Percentiles rank a stretch among this genome's conserved stretches.
Conservation (phyloP, 2,888 invertebrate species). For the Chorisops tibialis region DNA sequence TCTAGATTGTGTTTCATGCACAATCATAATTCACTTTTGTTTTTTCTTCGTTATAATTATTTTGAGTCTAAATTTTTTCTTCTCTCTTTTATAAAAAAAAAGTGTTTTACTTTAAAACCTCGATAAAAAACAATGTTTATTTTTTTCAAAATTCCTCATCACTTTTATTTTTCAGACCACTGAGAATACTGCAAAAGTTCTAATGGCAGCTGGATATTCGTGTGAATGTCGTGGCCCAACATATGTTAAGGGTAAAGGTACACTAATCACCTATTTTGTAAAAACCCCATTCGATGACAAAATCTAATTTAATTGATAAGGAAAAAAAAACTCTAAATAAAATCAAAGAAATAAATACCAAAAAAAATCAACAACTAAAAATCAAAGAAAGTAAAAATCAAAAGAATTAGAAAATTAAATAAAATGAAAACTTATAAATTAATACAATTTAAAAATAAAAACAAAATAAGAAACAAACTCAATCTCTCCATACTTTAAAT, state of each 20-base stretch:
- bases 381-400: neutral
- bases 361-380: neutral
- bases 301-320: slow-evolving; percentile 45
- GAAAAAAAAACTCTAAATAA: no score
- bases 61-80: no score
- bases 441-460: neutral
- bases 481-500: neutral
- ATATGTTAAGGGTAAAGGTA: slow-evolving; percentile 92
- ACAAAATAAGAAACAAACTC: neutral
- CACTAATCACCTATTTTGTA: slow-evolving; percentile 86
- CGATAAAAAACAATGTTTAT: no score
- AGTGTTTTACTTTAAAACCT: no score
- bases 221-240: slow-evolving; percentile 90
- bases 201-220: slow-evolving; percentile 80
- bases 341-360: neutral
- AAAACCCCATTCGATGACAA: slow-evolving; percentile 74
- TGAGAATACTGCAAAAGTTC: slow-evolving; percentile 75
- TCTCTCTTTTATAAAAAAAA: no score
- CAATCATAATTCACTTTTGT: no score
- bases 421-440: neutral
- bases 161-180: slow-evolving; percentile 61
- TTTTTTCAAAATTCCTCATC: neutral
- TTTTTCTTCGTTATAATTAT: no score
- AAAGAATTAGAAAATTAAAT: neutral
- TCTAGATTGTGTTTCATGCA: no score